Evolutionary conservation across 92 coral and sea anemone genomes (phyloP).

Genomic region (Montipora capitata): DNA sequence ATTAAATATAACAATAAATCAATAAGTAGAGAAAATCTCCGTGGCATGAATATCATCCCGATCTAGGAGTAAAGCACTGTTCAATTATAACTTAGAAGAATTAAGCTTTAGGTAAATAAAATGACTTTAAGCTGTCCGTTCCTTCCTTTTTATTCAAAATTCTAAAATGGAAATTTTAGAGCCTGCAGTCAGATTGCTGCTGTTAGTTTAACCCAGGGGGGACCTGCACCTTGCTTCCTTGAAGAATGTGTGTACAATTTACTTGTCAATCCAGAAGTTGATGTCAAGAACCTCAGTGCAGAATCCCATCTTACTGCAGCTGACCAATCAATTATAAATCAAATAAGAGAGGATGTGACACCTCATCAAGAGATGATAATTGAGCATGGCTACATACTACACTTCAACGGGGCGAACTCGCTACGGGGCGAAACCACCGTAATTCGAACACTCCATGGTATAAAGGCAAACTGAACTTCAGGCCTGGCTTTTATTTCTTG

Average conservation of each 20-base stretch:
- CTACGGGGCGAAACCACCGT: too few species aligned
- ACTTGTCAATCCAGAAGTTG: too few species aligned
- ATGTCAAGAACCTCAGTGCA: too few species aligned
- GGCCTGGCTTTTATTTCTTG: not conserved
- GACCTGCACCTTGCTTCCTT: too few species aligned
- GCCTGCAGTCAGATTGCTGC: too few species aligned
- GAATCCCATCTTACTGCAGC: too few species aligned
- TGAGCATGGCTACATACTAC: slow-evolving; percentile 79
- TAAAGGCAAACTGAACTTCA: not conserved
- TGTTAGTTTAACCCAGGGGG: slow-evolving; percentile 52
- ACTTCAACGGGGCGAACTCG: too few species aligned
- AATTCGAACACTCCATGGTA: slow-evolving; percentile 2
- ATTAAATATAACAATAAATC: not conserved
- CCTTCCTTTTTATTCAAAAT: slow-evolving; percentile 1
- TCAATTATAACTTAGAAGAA: not conserved
- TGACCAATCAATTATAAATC: slow-evolving; percentile 38
- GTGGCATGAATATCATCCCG: not conserved
- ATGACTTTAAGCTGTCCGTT: slow-evolving; percentile 1
- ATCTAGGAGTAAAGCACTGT: slow-evolving; percentile 2
- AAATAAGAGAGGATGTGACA: slow-evolving; percentile 42
- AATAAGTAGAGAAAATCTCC: slow-evolving; percentile 9
- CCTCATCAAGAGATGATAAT: slow-evolving; percentile 40
- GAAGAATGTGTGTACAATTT: too few species aligned
- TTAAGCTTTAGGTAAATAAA: slow-evolving; percentile 2
- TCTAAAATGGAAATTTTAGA: too few species aligned